Base-by-base conservation (phyloP, 2,888 invertebrate genomes). In the Caenorhabditis sp. region DNA sequence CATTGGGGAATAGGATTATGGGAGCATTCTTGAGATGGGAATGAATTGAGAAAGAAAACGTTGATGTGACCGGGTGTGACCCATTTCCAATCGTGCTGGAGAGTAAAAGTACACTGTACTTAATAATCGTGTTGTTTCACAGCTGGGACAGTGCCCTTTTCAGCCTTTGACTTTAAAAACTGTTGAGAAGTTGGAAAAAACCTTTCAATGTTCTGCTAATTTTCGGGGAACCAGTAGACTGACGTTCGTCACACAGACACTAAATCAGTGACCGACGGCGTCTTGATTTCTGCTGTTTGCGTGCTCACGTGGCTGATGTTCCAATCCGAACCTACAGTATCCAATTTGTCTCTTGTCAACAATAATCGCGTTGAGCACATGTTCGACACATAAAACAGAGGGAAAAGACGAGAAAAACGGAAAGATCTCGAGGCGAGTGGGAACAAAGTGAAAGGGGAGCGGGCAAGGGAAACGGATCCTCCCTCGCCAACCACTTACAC, bases 341-440 rank as follows among this genome's bases (percentile, higher is more conserved):
- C 17, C 17, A 3, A 24, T 26, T 13, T n/a, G 24, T 6, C 24
- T 30, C 30, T 32, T 50, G 50, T 50, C 50, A 50, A 50, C 50
- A 50, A 32, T 41, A 45, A 24, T 24, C 45, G 45, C 3, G 30
- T 30, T 17, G 50, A 50, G 50, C 50, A 50, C 50, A 50, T 50
- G 50, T 50, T 50, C 50, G 30, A 32, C 50, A 50, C 50, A 32
- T 32, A 50, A 50, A 46, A 46, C 24, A n/a, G n/a, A 46, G 24
- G 24, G 43, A 43, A 46, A n/a, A 11, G 24, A 46, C n/a, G 20
- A 20, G n/a, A 50, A 50, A 41, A 56, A 27, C 24, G 39, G 41
- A 15, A 41, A 30, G 50, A 50, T 8, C 6, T 32, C 41, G 26
- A 13, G 24, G 46, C 5, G n/a, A 17, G 27, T 48, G 11, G 50